These are phyloP conservation scores for Helicolenus hilgendorfi DNA, from an alignment of 2,797 vertebrate genomes.

Conservation along the genomic window DNA sequence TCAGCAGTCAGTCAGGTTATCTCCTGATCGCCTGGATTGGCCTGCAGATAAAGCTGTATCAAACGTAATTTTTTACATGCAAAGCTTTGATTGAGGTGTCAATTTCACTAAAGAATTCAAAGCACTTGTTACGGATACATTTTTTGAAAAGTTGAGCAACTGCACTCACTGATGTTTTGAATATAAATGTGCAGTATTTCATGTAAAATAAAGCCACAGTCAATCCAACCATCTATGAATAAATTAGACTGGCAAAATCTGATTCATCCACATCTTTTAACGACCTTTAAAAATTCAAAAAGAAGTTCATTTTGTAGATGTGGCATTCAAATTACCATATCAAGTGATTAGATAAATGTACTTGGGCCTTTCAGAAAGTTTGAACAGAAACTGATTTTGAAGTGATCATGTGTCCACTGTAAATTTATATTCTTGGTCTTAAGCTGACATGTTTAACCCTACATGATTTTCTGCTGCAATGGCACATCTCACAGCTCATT, in stretches of 20 bases:
- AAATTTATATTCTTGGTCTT: conserved; percentile 1
- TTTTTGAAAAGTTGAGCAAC: neutral
- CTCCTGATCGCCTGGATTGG: neutral
- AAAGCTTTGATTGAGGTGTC: neutral
- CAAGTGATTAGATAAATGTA: neutral
- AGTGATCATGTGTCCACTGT: neutral
- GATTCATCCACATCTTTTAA: neutral
- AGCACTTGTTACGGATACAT: neutral
- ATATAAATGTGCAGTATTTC: neutral
- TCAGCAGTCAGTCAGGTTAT: neutral
- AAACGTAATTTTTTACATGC: neutral
- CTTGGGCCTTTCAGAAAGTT: neutral
- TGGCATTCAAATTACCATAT: neutral
- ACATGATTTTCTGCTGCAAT: neutral
- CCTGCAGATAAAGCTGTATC: neutral
- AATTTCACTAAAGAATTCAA: neutral
- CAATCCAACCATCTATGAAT: neutral
- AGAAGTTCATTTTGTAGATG: neutral
- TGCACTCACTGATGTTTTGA: neutral
- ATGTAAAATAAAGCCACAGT: neutral
- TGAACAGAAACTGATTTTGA: neutral
- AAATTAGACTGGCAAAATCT: neutral
- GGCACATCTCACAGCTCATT: neutral
- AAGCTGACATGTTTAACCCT: neutral
- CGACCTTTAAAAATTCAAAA: neutral